These are phyloP conservation scores for Holothuria scabra DNA, from an alignment of 53 echinoderm and acorn worm species.

Conservation along the genomic window DNA sequence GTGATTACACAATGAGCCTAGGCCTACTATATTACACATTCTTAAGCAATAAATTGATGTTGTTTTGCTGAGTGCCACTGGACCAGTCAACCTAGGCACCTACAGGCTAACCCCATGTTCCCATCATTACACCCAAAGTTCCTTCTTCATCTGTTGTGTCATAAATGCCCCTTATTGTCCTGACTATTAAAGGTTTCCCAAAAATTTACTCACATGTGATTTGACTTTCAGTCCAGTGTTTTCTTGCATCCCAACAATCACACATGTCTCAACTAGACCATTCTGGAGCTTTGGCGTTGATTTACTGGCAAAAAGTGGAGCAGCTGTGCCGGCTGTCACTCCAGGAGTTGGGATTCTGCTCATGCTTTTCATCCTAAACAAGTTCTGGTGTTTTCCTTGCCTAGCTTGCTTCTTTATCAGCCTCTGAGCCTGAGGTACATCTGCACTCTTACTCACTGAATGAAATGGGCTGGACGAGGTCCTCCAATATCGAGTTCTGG, in stretches of 20 bases:
- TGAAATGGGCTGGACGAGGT: conserved; percentile 25
- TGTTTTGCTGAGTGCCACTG: too few species aligned
- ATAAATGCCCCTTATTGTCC: too few species aligned
- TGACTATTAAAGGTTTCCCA: not conserved
- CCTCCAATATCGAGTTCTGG: conserved; percentile 31
- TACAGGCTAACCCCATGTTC: too few species aligned
- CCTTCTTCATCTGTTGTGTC: too few species aligned
- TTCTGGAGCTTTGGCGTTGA: conserved; percentile 81
- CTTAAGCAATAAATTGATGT: too few species aligned
- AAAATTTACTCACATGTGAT: conserved; percentile 51
- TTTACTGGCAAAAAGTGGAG: not conserved
- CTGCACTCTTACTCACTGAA: not conserved
- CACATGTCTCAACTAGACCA: conserved; percentile 82
- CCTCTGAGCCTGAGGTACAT: not conserved
- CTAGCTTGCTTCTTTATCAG: not conserved
- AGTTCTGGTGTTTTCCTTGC: conserved; percentile 25
- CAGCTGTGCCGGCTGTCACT: not conserved
- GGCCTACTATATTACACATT: too few species aligned
- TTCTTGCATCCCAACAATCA: conserved; percentile 87
- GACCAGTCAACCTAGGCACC: too few species aligned
- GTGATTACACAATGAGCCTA: too few species aligned
- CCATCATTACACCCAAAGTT: too few species aligned
- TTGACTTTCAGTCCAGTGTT: conserved; percentile 82
- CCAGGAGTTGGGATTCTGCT: conserved; percentile 25
- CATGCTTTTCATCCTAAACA: conserved; percentile 43